phyloP scores from a whole-genome alignment of 2,888 invertebrate species.

The Drosophila neutralis region DNA sequence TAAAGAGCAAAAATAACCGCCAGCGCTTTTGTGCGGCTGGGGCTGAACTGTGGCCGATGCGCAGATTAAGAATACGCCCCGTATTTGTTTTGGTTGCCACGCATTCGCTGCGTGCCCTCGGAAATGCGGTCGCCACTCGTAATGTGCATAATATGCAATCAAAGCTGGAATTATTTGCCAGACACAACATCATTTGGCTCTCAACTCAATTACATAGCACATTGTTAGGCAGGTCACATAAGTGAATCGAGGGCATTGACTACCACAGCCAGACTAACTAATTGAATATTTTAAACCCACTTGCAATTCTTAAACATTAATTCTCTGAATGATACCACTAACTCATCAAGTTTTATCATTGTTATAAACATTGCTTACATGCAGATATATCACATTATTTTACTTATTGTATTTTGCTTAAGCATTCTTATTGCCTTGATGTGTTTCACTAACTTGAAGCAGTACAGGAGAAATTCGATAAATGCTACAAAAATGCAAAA shows the following conservation, averaged over 20 bases:
- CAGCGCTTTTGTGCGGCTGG: constrained; percentile 43
- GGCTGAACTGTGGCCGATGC: constrained; percentile 33
- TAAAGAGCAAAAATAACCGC: constrained; percentile 77
- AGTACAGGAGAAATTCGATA: not conserved
- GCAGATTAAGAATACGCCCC: constrained; percentile 72
- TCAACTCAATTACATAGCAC: constrained; percentile 25
- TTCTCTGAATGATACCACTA: not conserved
- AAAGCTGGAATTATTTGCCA: constrained; percentile 41
- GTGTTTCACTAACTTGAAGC: not conserved
- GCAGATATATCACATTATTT: not conserved
- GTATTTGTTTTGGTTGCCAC: constrained; percentile 53
- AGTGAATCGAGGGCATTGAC: not conserved
- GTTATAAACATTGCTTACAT: not conserved
- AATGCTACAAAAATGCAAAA: not conserved
- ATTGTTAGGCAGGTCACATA: constrained; percentile 6
- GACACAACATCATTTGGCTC: constrained; percentile 29
- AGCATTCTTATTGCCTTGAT: not conserved
- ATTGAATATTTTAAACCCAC: not conserved
- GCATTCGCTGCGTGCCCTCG: constrained; percentile 17
- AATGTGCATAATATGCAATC: constrained; percentile 56
- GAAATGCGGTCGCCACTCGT: constrained; percentile 34
- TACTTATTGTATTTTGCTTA: not conserved
- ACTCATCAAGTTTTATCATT: too few relatives aligned
- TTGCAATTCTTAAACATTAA: not conserved
- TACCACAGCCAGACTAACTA: not conserved